Conservation (phyloP, 2,888 invertebrate genomes). For the Hirudinaria manillensis region DNA sequence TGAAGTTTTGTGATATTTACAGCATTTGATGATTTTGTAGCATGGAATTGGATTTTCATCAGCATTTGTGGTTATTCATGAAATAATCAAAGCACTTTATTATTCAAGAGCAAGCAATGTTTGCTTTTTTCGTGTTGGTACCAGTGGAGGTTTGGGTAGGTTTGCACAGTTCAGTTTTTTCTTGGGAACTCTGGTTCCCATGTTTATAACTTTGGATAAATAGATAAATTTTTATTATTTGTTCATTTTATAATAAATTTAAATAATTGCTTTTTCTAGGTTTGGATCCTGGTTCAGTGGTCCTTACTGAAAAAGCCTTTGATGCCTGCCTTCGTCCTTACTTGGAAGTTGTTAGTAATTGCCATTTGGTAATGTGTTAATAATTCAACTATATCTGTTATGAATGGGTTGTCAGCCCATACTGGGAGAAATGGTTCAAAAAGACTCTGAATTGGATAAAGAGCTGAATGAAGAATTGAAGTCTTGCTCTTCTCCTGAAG, state of each 20-base stretch:
- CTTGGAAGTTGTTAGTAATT: constrained; percentile 69
- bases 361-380: neutral
- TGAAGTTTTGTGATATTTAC: neutral
- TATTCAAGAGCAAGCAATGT: constrained; percentile 78
- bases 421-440: constrained; percentile 47
- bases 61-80: constrained; percentile 86
- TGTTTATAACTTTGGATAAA: no score
- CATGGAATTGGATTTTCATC: constrained; percentile 99
- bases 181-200: no score
- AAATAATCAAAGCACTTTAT: constrained; percentile 90
- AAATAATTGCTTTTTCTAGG: constrained; percentile 50
- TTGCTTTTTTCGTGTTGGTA: constrained; percentile 82
- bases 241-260: constrained; percentile 60
- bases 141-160: constrained; percentile 83
- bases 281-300: constrained; percentile 66
- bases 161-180: neutral
- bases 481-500: constrained; percentile 62
- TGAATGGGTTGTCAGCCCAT: constrained; percentile 42
- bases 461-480: constrained; percentile 74
- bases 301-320: constrained; percentile 84
- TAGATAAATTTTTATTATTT: no score
- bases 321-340: constrained; percentile 76
- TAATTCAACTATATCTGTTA: neutral
- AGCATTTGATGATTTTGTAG: constrained; percentile 56
- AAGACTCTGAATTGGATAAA: constrained; percentile 77